Evolutionary conservation across 2,113 vertebrate genomes (phyloP), one percentile per base, ranked within the genome.

Genomic region (Oncorhynchus gorbuscha): DNA sequence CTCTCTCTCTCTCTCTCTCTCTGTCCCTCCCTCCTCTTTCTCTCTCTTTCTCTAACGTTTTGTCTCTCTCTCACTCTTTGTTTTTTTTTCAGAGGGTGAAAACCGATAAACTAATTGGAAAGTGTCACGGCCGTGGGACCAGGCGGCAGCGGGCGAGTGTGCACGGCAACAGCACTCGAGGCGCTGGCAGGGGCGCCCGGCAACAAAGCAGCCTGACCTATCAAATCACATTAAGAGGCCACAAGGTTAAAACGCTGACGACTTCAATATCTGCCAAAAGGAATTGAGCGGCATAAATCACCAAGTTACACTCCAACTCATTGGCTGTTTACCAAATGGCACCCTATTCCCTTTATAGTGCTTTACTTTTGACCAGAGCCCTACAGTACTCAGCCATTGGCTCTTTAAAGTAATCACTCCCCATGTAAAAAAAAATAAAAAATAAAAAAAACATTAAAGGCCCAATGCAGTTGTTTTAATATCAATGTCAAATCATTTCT

Each of bases 51-150:
- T 67, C 65, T 16, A 12, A 5, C 26, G 35, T 20, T 55, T 12
- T 55, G 4, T 16, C 11, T 30, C 28, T 28, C 28, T 28, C 49
- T 28, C 30, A 3, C 49, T 55, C 14, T 26, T 7, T 67, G 3
- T 67, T 16, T 30, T 20, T 69, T 18, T 45, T 45, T 30, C 3
- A 28, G n/a, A 4, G 6, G 20, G 39, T 72, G 28, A 26, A 59
- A 75, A 80, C 55, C 3, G 61, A 45, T 71, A 55, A 74, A 80
- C 5, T 49, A 69, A 81, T 73, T 74, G n/a, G 22, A 64, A 76
- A 49, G 61, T 49, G 30, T 71, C 48, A 68, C 45, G 75, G 32
- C 51, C 51, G 49, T 66, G 14, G 18, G 35, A 73, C 64, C 51
- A 73, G 55, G 22, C 22, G 3, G 49, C 18, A 32, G 20, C 18